phyloP scores from a whole-genome alignment of 2,888 invertebrate species.

The Hermaeophaga mercurialis region DNA sequence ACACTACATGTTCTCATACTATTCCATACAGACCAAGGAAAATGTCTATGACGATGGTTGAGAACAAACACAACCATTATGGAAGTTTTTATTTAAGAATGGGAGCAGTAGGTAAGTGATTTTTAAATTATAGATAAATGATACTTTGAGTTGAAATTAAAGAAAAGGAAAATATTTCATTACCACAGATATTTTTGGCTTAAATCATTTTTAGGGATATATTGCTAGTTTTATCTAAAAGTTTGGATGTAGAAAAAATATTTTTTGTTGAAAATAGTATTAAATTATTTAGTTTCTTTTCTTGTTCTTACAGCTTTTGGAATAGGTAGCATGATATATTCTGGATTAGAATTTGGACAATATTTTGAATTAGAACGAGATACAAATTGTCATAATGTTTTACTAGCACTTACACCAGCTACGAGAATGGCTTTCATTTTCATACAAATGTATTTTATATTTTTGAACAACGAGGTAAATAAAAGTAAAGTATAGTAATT shows the following conservation, averaged over 20 bases:
- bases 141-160: too few species aligned
- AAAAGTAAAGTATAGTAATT: neutral
- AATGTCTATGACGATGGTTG: conserved; percentile 56
- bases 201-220: too few species aligned
- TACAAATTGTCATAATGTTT: conserved; percentile 89
- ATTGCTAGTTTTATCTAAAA: too few species aligned
- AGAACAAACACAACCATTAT: conserved; percentile 72
- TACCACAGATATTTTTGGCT: too few species aligned
- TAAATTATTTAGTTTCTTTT: too few species aligned
- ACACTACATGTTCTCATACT: conserved; percentile 50
- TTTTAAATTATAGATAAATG: neutral
- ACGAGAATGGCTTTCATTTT: conserved; percentile 96
- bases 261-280: too few species aligned
- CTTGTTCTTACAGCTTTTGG: conserved; percentile 98
- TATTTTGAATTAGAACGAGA: conserved; percentile 91
- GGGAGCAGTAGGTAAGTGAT: conserved; percentile 81
- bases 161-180: too few species aligned
- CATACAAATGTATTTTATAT: conserved; percentile 98
- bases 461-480: conserved; percentile 91
- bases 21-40: conserved; percentile 44
- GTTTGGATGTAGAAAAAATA: too few species aligned
- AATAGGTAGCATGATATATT: conserved; percentile 97
- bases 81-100: conserved; percentile 91
- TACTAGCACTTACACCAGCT: conserved; percentile 87
- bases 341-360: conserved; percentile 93